Percentiles rank a stretch among this genome's conserved stretches.
phyloP scores from a whole-genome alignment of 2,888 invertebrate species.

The Hirudinaria manillensis region DNA sequence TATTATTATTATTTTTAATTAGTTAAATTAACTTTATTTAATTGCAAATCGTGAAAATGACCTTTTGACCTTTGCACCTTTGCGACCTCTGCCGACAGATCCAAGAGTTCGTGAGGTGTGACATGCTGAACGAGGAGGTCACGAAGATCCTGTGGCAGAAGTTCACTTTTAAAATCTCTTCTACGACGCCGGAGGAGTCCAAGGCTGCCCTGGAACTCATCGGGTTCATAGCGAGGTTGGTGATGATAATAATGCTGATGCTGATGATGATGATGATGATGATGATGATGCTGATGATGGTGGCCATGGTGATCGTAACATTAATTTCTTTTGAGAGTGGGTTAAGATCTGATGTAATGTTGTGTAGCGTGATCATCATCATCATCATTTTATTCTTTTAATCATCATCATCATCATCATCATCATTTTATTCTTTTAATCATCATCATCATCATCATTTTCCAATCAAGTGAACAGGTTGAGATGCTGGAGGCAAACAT shows the following conservation, averaged over 20 bases:
- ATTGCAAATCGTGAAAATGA: not conserved
- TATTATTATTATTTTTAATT: not conserved
- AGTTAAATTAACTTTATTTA: not conserved
- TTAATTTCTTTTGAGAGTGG: not conserved
- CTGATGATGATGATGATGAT: too few species aligned
- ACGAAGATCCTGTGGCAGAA: constrained; percentile 74
- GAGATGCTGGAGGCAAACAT: constrained; percentile 62
- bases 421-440: not conserved
- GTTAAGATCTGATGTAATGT: not conserved
- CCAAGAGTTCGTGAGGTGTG: constrained; percentile 61
- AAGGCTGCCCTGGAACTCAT: constrained; percentile 70
- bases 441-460: not conserved
- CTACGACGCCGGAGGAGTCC: constrained; percentile 67
- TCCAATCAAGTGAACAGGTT: constrained; percentile 52
- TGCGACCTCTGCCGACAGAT: too few species aligned
- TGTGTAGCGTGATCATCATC: not conserved
- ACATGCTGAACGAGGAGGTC: constrained; percentile 55
- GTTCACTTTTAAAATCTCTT: constrained; percentile 67
- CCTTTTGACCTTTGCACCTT: too few species aligned
- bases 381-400: not conserved
- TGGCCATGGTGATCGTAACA: not conserved
- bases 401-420: not conserved
- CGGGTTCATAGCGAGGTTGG: constrained; percentile 67
- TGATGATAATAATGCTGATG: not conserved
- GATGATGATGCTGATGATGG: not conserved